Conservation (phyloP, 2,797 vertebrate species). For the Halcyon leucocephala region DNA sequence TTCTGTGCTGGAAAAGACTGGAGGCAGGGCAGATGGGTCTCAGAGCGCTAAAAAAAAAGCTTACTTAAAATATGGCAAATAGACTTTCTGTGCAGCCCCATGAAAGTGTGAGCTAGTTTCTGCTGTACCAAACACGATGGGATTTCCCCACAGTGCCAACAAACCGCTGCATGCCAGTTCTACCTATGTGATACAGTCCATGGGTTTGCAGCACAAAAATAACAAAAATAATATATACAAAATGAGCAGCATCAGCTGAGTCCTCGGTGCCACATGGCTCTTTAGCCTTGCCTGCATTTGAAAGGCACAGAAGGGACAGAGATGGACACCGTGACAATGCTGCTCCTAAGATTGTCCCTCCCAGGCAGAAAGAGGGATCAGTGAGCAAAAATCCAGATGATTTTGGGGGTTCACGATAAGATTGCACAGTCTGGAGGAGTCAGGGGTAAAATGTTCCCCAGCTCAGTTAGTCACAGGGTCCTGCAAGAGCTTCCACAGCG, state of each 20-base stretch:
- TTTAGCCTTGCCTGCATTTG: not conserved
- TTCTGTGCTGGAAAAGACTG: not conserved
- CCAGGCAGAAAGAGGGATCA: not conserved
- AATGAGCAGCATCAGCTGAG: not conserved
- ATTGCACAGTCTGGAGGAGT: not conserved
- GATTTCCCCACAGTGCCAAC: not conserved
- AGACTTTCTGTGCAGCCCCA: not conserved
- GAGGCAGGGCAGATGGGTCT: not conserved
- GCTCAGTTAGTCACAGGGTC: fast-evolving
- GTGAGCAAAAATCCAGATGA: not conserved
- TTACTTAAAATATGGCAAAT: not conserved
- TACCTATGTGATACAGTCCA: not conserved
- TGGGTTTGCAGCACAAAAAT: not conserved
- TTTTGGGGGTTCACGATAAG: fast-evolving
- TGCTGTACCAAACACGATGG: fast-evolving
- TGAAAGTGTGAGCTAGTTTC: not conserved
- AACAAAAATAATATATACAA: not conserved
- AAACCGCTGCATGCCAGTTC: fast-evolving
- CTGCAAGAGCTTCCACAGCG: fast-evolving
- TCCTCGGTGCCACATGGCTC: not conserved
- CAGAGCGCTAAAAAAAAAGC: not conserved
- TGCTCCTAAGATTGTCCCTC: not conserved
- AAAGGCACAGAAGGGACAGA: fast-evolving
- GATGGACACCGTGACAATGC: fast-evolving
- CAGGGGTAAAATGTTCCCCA: not conserved